Conservation (phyloP, 2,797 vertebrate species). For the Oreochromis grahami region DNA sequence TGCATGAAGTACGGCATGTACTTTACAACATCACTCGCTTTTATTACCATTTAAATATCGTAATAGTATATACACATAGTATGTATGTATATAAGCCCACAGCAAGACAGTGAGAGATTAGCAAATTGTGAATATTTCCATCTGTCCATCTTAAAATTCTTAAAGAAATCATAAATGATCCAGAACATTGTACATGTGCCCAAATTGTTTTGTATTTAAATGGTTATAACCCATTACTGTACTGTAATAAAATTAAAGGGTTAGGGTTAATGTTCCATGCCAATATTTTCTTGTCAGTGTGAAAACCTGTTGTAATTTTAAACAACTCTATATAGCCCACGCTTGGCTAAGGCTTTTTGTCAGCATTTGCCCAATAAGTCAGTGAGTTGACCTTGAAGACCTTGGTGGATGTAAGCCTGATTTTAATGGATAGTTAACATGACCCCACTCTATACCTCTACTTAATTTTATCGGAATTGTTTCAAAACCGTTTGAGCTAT, state of each 20-base stretch:
- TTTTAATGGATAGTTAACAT: not conserved
- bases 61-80: not conserved
- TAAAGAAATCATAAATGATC: not conserved
- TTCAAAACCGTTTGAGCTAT: not conserved
- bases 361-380: not conserved
- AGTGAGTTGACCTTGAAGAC: not conserved
- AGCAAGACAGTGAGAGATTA: not conserved
- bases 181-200: not conserved
- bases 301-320: not conserved
- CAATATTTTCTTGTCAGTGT: not conserved
- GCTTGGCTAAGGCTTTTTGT: not conserved
- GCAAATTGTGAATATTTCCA: not conserved
- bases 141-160: not conserved
- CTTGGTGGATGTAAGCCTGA: not conserved
- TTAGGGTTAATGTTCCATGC: not conserved
- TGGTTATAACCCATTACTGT: not conserved
- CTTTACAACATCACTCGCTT: not conserved
- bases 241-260: not conserved
- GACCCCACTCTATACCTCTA: not conserved
- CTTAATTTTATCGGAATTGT: not conserved
- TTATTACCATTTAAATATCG: not conserved
- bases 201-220: not conserved
- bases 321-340: not conserved
- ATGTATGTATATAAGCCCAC: not conserved
- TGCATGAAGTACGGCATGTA: not conserved